Conservation (phyloP, 2,888 invertebrate genomes). For the Eulithis testata region DNA sequence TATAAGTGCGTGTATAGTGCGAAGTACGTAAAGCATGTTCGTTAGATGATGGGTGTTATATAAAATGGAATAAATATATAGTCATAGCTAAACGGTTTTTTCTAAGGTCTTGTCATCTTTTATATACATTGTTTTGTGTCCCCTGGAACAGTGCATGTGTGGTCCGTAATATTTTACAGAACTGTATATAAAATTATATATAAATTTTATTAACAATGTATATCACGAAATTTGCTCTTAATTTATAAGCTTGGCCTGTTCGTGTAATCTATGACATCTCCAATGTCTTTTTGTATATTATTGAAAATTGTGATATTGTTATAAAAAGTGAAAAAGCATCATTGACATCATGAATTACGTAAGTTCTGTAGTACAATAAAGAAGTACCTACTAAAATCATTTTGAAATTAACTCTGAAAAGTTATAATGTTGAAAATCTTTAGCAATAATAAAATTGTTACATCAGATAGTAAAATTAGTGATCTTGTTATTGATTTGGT, state of each 20-base stretch:
- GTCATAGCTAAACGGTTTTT: conserved; percentile 64
- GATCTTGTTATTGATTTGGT: conserved; percentile 29
- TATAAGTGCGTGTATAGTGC: conserved; percentile 69
- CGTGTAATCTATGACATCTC: conserved; percentile 74
- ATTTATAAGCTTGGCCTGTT: conserved; percentile 81
- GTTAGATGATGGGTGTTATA: conserved; percentile 76
- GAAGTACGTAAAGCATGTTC: conserved; percentile 65
- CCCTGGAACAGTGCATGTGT: conserved; percentile 65
- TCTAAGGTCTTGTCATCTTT: conserved; percentile 65
- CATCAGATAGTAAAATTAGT: conserved; percentile 10
- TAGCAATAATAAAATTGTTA: conserved; percentile 32
- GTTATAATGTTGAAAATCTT: conserved; percentile 29
- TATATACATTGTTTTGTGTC: conserved; percentile 62
- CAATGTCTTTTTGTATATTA: conserved; percentile 81
- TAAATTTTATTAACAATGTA: conserved; percentile 52
- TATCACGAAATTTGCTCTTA: conserved; percentile 74
- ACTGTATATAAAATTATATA: conserved; percentile 59
- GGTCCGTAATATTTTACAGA: conserved; percentile 54
- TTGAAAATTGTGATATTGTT: conserved; percentile 85
- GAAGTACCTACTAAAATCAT: conserved; percentile 22
- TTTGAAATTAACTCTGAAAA: conserved; percentile 28
- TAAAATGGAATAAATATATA: conserved; percentile 63
- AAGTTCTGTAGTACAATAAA: conserved; percentile 25
- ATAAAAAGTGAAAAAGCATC: conserved; percentile 72
- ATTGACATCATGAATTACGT: conserved; percentile 63